Evolutionary conservation across 2,888 invertebrate species (phyloP).

Genomic region (Apoderus coryli): DNA sequence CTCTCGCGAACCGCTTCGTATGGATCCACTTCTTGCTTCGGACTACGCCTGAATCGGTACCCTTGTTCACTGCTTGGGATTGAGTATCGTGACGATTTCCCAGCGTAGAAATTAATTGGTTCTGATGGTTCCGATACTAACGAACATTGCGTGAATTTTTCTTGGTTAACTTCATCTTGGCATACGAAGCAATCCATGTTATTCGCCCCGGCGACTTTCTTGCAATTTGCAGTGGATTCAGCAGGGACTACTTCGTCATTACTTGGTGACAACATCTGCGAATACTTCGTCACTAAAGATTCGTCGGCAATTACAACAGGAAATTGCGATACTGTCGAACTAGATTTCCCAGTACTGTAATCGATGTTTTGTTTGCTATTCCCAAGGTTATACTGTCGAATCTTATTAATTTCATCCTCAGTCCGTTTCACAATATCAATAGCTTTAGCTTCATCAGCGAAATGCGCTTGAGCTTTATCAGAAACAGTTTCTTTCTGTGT

Average conservation of each 20-base stretch:
- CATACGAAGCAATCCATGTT: slow-evolving; percentile 41
- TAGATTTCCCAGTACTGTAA: slow-evolving; percentile 23
- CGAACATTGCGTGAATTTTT: slow-evolving; percentile 41
- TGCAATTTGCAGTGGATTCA: slow-evolving; percentile 33
- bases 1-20: slow-evolving; percentile 38
- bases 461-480: no score
- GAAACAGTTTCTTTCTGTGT: no score
- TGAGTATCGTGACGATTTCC: slow-evolving; percentile 27
- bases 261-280: slow-evolving; percentile 21
- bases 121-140: slow-evolving; percentile 37
- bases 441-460: no score
- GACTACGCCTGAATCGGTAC: slow-evolving; percentile 33
- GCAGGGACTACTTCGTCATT: slow-evolving; percentile 19
- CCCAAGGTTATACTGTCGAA: slow-evolving; percentile 5
- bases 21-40: slow-evolving; percentile 28
- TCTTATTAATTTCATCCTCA: background rate
- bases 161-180: slow-evolving; percentile 37
- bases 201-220: slow-evolving; percentile 37
- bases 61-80: slow-evolving; percentile 20
- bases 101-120: slow-evolving; percentile 29
- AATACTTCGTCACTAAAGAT: slow-evolving; percentile 20
- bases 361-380: slow-evolving; percentile 18
- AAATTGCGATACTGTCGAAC: slow-evolving; percentile 22
- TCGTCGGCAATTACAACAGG: slow-evolving; percentile 16
- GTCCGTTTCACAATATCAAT: slow-evolving; percentile 7